Conservation (phyloP, 2,888 invertebrate genomes). For the Venusia cambrica region DNA sequence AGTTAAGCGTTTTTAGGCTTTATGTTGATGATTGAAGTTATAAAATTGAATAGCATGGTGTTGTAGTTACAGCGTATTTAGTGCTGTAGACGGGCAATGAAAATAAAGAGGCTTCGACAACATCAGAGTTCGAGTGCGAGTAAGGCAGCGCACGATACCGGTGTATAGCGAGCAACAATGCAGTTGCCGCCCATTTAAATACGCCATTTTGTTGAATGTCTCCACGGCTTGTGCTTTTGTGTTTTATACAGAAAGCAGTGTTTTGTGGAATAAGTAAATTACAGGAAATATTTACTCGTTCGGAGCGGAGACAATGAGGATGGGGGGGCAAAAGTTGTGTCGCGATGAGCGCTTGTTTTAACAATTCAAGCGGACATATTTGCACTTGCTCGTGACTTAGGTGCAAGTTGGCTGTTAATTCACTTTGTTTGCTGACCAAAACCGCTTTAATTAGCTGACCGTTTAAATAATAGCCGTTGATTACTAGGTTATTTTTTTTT, state of each 20-base stretch:
- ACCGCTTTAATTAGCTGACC: too few species aligned
- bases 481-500: too few species aligned
- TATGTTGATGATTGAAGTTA: constrained; percentile 28
- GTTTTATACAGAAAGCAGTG: constrained; percentile 70
- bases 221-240: constrained; percentile 64
- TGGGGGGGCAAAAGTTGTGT: constrained; percentile 24
- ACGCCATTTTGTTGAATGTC: constrained; percentile 80
- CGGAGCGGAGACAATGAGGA: constrained; percentile 46
- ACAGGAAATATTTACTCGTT: constrained; percentile 73
- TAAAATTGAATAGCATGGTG: constrained; percentile 23
- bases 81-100: constrained; percentile 45
- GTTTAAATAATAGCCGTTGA: too few species aligned
- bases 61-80: constrained; percentile 43
- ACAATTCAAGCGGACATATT: constrained; percentile 14
- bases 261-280: constrained; percentile 72
- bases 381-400: too few species aligned
- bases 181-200: constrained; percentile 80
- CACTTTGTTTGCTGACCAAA: too few species aligned
- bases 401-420: too few species aligned
- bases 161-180: constrained; percentile 63
- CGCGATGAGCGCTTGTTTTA: constrained; percentile 23
- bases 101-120: constrained; percentile 51
- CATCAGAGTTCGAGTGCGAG: constrained; percentile 49
- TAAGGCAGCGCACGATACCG: constrained; percentile 47
- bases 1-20: constrained; percentile 30